phyloP scores from a whole-genome alignment of 2,113 vertebrate species.

The Sceloporus tristichus region DNA sequence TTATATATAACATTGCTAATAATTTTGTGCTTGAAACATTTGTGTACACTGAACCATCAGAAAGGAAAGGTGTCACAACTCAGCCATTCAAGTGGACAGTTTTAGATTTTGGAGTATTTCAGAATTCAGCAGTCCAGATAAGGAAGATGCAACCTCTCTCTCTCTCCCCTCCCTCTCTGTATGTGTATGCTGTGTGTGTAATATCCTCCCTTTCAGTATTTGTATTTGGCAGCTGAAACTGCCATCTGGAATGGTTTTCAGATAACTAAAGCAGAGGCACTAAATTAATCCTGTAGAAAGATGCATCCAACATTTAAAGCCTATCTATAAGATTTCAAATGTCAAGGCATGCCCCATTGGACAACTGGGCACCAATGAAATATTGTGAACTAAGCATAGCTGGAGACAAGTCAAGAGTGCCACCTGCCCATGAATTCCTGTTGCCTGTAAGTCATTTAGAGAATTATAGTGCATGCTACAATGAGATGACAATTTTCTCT shows the following conservation, averaged over 20 bases:
- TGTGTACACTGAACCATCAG: too few species aligned
- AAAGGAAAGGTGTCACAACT: too few species aligned
- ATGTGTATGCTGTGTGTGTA: too few species aligned
- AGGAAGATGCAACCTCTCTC: too few species aligned
- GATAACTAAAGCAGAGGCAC: slow-evolving; percentile 77
- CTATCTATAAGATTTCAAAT: slow-evolving; percentile 65
- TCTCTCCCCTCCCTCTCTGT: too few species aligned
- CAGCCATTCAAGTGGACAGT: too few species aligned
- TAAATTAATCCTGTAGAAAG: slow-evolving; percentile 82
- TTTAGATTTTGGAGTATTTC: too few species aligned
- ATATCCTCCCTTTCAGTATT: slow-evolving; percentile 68
- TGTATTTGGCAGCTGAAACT: slow-evolving; percentile 69
- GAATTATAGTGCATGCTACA: not conserved
- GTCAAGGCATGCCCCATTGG: slow-evolving; percentile 72
- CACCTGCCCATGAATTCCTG: slow-evolving; percentile 21
- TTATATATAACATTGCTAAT: too few species aligned
- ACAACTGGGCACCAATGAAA: slow-evolving; percentile 60
- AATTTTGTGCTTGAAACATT: too few species aligned
- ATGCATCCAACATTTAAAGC: slow-evolving; percentile 75
- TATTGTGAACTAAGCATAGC: slow-evolving; percentile 63
- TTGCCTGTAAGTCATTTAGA: not conserved
- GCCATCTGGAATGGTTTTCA: slow-evolving; percentile 81
- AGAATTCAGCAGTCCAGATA: too few species aligned
- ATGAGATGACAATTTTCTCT: not conserved
- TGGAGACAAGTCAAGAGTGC: slow-evolving; percentile 54